A percentile compares a stretch with the other conserved stretches of the same genome.
These are phyloP conservation scores for Notocelia uddmanniana DNA, from an alignment of 2,888 invertebrate genomes.

Conservation along the genomic window DNA sequence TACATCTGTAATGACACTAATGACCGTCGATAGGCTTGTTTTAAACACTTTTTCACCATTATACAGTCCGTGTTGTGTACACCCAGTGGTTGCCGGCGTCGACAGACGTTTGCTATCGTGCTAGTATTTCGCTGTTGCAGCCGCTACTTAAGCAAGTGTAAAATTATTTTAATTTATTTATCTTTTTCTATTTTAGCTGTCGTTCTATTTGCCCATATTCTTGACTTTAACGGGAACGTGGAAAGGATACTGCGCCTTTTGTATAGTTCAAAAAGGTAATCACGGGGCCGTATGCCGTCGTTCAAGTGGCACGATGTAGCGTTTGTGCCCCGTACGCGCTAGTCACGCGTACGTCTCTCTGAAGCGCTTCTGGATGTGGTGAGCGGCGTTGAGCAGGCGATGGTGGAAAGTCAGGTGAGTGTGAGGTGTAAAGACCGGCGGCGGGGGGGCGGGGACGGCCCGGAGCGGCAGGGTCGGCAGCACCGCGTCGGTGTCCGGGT, in stretches of 20 bases:
- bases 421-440: slow-evolving; percentile 76
- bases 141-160: neutral
- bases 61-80: slow-evolving; percentile 6
- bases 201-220: neutral
- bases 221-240: neutral
- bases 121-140: neutral
- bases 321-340: slow-evolving; percentile 57
- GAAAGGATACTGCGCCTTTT: slow-evolving; percentile 5
- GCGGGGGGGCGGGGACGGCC: slow-evolving; percentile 70
- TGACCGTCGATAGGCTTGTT: neutral
- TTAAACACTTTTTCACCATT: slow-evolving; percentile 6
- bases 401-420: slow-evolving; percentile 76
- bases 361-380: slow-evolving; percentile 89
- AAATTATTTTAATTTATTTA: neutral
- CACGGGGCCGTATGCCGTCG: slow-evolving; percentile 60
- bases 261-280: slow-evolving; percentile 40
- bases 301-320: slow-evolving; percentile 56
- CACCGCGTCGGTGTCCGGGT: slow-evolving; percentile 87
- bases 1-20: neutral
- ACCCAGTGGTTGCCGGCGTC: slow-evolving; percentile 4
- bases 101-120: neutral
- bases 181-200: neutral
- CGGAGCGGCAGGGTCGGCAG: slow-evolving; percentile 82
- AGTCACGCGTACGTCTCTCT: slow-evolving; percentile 89
- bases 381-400: slow-evolving; percentile 89